phyloP scores from a whole-genome alignment of 2,888 invertebrate species.

The Xylota sylvarum region DNA sequence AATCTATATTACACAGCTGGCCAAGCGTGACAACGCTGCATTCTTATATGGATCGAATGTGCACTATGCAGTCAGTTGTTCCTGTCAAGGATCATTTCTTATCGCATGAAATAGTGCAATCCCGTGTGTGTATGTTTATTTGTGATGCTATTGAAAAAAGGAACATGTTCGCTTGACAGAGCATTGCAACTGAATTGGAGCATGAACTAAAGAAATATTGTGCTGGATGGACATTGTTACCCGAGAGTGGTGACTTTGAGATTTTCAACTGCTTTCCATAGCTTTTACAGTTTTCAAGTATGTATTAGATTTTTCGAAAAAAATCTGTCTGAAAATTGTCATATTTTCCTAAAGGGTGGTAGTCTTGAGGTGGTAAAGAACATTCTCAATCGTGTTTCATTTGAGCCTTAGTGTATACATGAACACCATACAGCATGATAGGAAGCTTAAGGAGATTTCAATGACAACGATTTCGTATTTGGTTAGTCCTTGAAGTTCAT shows the following conservation, averaged over 20 bases:
- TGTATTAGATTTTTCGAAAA: neutral
- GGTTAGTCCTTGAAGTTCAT: too few relatives aligned
- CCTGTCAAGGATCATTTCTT: slow-evolving; percentile 51
- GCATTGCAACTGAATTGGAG: slow-evolving; percentile 27
- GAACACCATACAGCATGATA: too few relatives aligned
- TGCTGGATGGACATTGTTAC: slow-evolving; percentile 25
- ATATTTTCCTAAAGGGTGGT: too few relatives aligned
- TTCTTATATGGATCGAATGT: slow-evolving; percentile 57
- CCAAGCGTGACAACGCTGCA: slow-evolving; percentile 55
- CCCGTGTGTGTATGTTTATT: neutral
- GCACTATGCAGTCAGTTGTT: slow-evolving; percentile 52
- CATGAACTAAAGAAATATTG: slow-evolving; percentile 19
- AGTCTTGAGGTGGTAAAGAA: too few relatives aligned
- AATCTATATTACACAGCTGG: slow-evolving; percentile 39
- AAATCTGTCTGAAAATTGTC: too few relatives aligned
- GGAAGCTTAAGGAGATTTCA: too few relatives aligned
- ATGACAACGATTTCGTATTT: too few relatives aligned
- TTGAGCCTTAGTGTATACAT: too few relatives aligned
- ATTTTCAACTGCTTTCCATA: neutral
- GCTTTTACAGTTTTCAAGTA: neutral
- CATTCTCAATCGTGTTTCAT: too few relatives aligned
- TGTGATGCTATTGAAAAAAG: slow-evolving; percentile 11
- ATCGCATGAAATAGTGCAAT: slow-evolving; percentile 14
- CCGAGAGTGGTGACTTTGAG: neutral
- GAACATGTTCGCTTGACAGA: slow-evolving; percentile 36